phyloP scores from a whole-genome alignment of 2,888 invertebrate genomes.

The Apeira syringaria region DNA sequence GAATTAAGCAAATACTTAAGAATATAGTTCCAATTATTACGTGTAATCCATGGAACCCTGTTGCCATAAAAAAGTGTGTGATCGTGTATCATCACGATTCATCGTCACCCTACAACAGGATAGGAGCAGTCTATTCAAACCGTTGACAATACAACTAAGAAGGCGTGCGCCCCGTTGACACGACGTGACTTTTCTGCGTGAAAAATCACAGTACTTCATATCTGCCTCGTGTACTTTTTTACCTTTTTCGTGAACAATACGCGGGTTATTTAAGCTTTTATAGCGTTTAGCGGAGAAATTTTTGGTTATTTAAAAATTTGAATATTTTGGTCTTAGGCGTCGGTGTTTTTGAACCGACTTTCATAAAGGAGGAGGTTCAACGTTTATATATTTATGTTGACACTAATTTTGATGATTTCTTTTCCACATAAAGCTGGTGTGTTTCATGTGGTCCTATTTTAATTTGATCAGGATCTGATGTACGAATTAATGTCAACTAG shows the following conservation, averaged over 20 bases:
- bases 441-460: no score
- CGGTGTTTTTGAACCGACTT: background rate
- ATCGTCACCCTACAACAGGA: slow-evolving; percentile 38
- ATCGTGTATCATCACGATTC: slow-evolving; percentile 22
- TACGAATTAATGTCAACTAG: no score
- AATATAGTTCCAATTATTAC: no score
- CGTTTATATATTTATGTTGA: no score
- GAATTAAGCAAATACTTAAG: no score
- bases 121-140: slow-evolving; percentile 51
- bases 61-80: no score
- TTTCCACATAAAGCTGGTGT: no score
- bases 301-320: background rate
- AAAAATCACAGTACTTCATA: slow-evolving; percentile 33
- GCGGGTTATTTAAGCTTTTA: background rate
- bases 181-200: slow-evolving; percentile 46
- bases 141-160: slow-evolving; percentile 50
- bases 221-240: slow-evolving; percentile 12
- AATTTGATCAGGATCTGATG: no score
- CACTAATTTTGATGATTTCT: no score
- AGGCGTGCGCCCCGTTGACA: slow-evolving; percentile 42
- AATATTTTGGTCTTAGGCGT: background rate
- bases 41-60: no score
- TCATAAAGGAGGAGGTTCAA: no score
- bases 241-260: slow-evolving; percentile 4
- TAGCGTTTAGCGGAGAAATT: background rate